Percentiles rank a stretch among this genome's conserved stretches.
Conservation (phyloP, 1,140 invertebrate species). For the Varroa destructor region DNA sequence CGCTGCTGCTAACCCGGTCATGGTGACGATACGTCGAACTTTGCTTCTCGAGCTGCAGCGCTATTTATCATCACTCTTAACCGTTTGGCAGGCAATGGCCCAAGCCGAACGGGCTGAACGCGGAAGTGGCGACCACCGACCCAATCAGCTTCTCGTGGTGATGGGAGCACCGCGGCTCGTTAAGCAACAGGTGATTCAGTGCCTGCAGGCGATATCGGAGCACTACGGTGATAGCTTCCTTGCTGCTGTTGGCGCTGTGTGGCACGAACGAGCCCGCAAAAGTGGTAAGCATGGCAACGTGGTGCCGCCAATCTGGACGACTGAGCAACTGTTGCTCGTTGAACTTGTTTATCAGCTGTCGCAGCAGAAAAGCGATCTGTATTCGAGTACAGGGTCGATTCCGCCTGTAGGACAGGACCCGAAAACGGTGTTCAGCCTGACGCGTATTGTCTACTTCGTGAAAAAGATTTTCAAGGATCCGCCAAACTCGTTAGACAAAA, state of each 20-base stretch:
- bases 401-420: background rate
- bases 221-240: conserved; percentile 70
- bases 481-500: conserved; percentile 34
- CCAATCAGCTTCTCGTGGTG: conserved; percentile 10
- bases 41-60: conserved; percentile 64
- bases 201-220: conserved; percentile 70
- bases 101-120: conserved; percentile 43
- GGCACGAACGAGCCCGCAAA: conserved; percentile 57
- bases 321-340: conserved; percentile 61
- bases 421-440: conserved; percentile 6
- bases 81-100: conserved; percentile 61
- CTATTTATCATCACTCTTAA: conserved; percentile 61
- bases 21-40: conserved; percentile 46
- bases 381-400: conserved; percentile 22
- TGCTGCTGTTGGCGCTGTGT: conserved; percentile 70
- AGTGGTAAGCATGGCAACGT: conserved; percentile 36
- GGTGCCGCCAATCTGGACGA: conserved; percentile 52
- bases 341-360: conserved; percentile 48
- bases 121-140: conserved; percentile 26
- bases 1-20: conserved; percentile 37
- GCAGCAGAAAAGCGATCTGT: conserved; percentile 7
- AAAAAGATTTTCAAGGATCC: conserved; percentile 21
- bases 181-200: conserved; percentile 63
- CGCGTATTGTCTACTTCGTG: conserved; percentile 18
- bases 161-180: conserved; percentile 45